Evolutionary conservation across 2,888 invertebrate species (phyloP), one percentile per base, ranked within the genome.

Genomic region (Nudaria mundana): DNA sequence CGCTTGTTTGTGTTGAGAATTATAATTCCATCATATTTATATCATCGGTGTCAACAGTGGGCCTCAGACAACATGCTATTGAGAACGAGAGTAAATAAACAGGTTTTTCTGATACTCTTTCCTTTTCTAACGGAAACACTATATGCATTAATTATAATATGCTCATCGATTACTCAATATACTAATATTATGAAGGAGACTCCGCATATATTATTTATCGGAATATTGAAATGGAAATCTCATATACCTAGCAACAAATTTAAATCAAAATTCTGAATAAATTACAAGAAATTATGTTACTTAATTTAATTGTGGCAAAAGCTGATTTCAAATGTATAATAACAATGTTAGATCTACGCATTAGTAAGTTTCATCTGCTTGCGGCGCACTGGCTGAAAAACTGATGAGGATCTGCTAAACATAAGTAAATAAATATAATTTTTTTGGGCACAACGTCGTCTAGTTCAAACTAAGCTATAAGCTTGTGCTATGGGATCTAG

Each of bases 11-110:
- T 81, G 77, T 62, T 52, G 65, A 67, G 26, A 69, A 61, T 57
- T 57, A 60, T 63, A 60, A 58, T 75, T 65, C 65, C 68, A 72
- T 78, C 76, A 81, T 84, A 83, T 86, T 85, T 88, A 88, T 88
- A 86, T n/a, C n/a, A n/a, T 83, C 65, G 65, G 67, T 64, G 72
- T 74, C 60, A 63, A 54, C 56, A 45, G 63, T 60, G 66, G 59
- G 52, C 57, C 55, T 56, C 59, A 66, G 65, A 66, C 68, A 68
- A 55, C 57, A 55, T 62, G 65, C 64, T 63, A 63, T 64, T 60
- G 66, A 75, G 64, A 74, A 70, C 68, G 75, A 79, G 73, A 76
- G 66, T 71, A 66, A 65, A 47, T 54, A 66, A 81, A 81, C 68
- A 56, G 77, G 82, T 82, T 75, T 66, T 37, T 33, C 42, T 44